phyloP scores from a whole-genome alignment of 2,797 vertebrate genomes.

The Aeoliscus strigatus region DNA sequence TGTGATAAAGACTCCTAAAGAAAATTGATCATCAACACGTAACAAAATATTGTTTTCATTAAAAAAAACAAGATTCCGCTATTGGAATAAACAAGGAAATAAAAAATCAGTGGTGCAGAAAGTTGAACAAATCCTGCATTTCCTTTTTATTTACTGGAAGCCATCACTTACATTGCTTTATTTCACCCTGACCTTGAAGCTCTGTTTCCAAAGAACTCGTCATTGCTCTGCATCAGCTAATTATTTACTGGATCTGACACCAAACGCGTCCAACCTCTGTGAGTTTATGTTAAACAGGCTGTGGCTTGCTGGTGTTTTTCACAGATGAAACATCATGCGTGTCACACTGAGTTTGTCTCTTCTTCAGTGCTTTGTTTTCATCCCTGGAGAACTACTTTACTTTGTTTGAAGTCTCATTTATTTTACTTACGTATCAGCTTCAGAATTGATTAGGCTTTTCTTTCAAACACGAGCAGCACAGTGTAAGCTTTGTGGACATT shows the following conservation, averaged over 20 bases:
- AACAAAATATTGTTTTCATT: too few species aligned
- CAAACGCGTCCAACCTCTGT: slow-evolving; percentile 58
- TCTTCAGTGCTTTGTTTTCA: slow-evolving; percentile 57
- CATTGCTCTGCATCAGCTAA: slow-evolving; percentile 63
- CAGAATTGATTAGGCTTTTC: slow-evolving; percentile 72
- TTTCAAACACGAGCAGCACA: slow-evolving; percentile 53
- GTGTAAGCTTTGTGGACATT: slow-evolving; percentile 63
- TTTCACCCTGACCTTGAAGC: slow-evolving; percentile 37
- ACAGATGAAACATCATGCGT: slow-evolving; percentile 58
- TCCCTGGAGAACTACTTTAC: slow-evolving; percentile 63
- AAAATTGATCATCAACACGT: too few species aligned
- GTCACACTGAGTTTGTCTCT: slow-evolving; percentile 56
- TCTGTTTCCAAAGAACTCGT: slow-evolving; percentile 47
- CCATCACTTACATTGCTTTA: too few species aligned
- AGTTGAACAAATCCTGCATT: too few species aligned
- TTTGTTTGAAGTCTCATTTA: slow-evolving; percentile 78
- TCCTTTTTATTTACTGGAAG: too few species aligned
- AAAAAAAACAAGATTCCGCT: too few species aligned
- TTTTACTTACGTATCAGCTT: slow-evolving; percentile 73
- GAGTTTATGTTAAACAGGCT: slow-evolving; percentile 65
- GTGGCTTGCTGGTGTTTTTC: slow-evolving; percentile 42
- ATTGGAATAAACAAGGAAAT: too few species aligned
- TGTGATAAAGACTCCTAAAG: too few species aligned
- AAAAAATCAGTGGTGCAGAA: too few species aligned
- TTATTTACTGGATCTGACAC: slow-evolving; percentile 69